These are phyloP conservation scores for Chaunax sp. DNA, from an alignment of 2,797 vertebrate species.

Conservation along the genomic window DNA sequence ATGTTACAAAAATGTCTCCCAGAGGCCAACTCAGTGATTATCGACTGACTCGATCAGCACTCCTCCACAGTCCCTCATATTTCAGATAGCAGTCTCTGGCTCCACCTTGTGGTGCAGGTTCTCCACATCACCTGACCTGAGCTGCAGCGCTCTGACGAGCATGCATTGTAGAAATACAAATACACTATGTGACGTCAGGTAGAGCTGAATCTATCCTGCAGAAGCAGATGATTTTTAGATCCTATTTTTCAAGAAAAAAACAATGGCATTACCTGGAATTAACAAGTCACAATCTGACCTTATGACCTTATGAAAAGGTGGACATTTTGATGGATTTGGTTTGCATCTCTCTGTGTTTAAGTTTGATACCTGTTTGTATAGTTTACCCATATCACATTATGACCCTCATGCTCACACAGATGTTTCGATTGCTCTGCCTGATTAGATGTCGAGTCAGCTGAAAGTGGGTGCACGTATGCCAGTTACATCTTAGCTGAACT, in stretches of 20 bases:
- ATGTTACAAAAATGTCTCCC: not conserved
- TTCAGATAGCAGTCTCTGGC: constrained; percentile 66
- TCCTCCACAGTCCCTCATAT: not conserved
- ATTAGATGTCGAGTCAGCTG: not conserved
- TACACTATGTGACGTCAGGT: not conserved
- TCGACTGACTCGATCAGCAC: not conserved
- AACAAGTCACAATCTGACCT: not conserved
- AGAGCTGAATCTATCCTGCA: not conserved
- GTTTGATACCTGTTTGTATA: not conserved
- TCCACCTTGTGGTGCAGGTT: constrained; percentile 70
- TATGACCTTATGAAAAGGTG: not conserved
- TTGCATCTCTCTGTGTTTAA: not conserved
- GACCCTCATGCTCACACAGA: not conserved
- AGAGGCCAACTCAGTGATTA: constrained; percentile 5
- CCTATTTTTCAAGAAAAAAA: too few species aligned
- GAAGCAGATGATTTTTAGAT: too few species aligned
- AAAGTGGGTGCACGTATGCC: not conserved
- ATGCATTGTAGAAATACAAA: not conserved
- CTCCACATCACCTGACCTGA: not conserved
- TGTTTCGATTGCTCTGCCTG: not conserved
- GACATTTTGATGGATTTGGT: not conserved
- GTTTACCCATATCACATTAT: not conserved
- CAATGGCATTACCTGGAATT: not conserved
- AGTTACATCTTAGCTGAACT: not conserved
- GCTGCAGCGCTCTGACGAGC: not conserved